A percentile compares a stretch with the other conserved stretches of the same genome.
Evolutionary conservation across 2,797 vertebrate genomes (phyloP).

Genomic region (Protosalanx chinensis): DNA sequence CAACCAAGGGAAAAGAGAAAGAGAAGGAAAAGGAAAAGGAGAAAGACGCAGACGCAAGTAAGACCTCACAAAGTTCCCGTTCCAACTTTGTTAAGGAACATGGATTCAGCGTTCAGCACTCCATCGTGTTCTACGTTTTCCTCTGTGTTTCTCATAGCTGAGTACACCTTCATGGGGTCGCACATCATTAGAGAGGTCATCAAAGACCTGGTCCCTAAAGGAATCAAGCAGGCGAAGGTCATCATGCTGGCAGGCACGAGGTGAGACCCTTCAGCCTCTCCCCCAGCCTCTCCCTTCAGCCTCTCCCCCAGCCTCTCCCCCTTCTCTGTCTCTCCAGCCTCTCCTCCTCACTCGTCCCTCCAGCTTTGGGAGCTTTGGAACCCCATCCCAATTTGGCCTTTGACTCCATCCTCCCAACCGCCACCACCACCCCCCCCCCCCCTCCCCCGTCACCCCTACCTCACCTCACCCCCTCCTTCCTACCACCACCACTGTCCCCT

Average conservation of each 20-base stretch:
- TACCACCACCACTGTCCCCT: slow-evolving; percentile 26
- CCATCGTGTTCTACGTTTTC: not conserved
- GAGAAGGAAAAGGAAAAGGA: slow-evolving; percentile 72
- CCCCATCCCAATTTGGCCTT: not conserved
- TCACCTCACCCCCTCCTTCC: slow-evolving; percentile 20
- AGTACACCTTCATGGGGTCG: slow-evolving; percentile 81
- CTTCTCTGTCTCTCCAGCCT: slow-evolving; percentile 8
- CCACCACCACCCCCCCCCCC: slow-evolving; percentile 20
- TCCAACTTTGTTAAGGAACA: not conserved
- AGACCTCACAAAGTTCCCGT: not conserved
- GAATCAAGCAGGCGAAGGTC: slow-evolving; percentile 80
- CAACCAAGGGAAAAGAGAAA: slow-evolving; percentile 61
- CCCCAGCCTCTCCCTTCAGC: not conserved
- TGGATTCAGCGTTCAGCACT: not conserved
- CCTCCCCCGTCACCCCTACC: slow-evolving; percentile 17
- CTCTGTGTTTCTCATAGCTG: slow-evolving; percentile 40
- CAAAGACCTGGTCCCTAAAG: slow-evolving; percentile 79
- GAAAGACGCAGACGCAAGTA: slow-evolving; percentile 67
- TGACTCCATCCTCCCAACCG: not conserved
- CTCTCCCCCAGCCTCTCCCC: not conserved
- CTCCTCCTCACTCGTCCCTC: not conserved
- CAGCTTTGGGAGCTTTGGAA: not conserved
- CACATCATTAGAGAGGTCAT: slow-evolving; percentile 82
- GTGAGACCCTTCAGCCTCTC: slow-evolving; percentile 53
- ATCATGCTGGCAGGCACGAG: slow-evolving; percentile 81